Percentiles rank a stretch among this genome's conserved stretches.
Evolutionary conservation across 2,113 vertebrate genomes (phyloP).

Genomic region (Siphamia tubifer): DNA sequence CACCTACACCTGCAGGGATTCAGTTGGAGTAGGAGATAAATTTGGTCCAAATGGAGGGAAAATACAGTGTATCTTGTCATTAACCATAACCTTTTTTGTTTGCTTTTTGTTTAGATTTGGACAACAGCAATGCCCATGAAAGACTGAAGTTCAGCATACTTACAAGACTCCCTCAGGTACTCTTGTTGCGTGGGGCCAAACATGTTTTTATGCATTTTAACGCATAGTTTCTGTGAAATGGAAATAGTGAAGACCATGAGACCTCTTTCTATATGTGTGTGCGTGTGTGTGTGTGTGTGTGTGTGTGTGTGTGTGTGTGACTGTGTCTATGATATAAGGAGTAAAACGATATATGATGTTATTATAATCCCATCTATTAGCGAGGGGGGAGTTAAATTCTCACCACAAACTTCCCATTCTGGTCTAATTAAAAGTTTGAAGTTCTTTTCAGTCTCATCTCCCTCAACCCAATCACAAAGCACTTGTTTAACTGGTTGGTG

Average conservation of each 20-base stretch:
- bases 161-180: slow-evolving; percentile 89
- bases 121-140: slow-evolving; percentile 87
- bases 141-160: slow-evolving; percentile 90
- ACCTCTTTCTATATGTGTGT: background rate
- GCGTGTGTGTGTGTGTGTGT: background rate
- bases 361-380: slow-evolving; percentile 23
- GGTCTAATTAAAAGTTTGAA: slow-evolving; percentile 56
- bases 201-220: background rate
- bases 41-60: too few relatives aligned
- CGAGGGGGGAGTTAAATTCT: slow-evolving; percentile 6
- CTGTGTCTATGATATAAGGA: background rate
- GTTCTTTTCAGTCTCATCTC: slow-evolving; percentile 65
- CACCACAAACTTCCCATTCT: slow-evolving; percentile 43
- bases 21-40: too few relatives aligned
- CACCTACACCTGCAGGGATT: too few relatives aligned
- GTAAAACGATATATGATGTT: slow-evolving; percentile 15
- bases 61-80: too few relatives aligned
- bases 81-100: background rate
- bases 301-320: background rate
- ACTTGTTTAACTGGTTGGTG: slow-evolving; percentile 42
- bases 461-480: slow-evolving; percentile 53
- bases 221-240: background rate
- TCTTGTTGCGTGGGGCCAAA: background rate
- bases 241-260: background rate
- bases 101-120: slow-evolving; percentile 81